These are phyloP conservation scores for Palythoa caribaeorum DNA, from an alignment of 92 coral and sea anemone genomes.

Conservation along the genomic window DNA sequence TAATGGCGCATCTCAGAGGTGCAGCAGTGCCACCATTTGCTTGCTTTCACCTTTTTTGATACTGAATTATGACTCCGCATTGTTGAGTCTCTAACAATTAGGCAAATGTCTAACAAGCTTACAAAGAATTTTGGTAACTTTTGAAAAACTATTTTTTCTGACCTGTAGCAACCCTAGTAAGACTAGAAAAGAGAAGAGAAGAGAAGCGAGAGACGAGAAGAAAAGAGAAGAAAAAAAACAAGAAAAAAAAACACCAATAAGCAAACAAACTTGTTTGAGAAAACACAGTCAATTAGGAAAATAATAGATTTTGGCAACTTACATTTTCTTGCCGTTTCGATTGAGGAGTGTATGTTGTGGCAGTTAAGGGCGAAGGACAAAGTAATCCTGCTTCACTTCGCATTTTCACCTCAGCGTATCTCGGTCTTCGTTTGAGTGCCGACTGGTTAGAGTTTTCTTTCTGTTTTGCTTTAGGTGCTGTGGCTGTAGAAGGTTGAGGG, in stretches of 20 bases:
- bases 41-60: background rate
- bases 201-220: too few relatives aligned
- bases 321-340: background rate
- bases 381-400: background rate
- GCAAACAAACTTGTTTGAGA: too few relatives aligned
- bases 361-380: background rate
- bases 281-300: too few relatives aligned
- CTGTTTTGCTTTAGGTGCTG: background rate
- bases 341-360: background rate
- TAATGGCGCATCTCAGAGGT: background rate
- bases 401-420: constrained; percentile 21
- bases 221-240: background rate
- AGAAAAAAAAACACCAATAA: background rate
- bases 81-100: background rate
- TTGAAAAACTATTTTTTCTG: too few relatives aligned
- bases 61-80: background rate
- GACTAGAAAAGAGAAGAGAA: too few relatives aligned
- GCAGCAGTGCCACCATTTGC: background rate
- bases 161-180: too few relatives aligned
- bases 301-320: background rate
- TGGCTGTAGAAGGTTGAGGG: background rate
- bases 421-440: constrained; percentile 23
- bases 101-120: too few relatives aligned
- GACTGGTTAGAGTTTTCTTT: background rate
- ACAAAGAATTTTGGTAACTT: too few relatives aligned